Percentiles rank a stretch among this genome's conserved stretches.
Conservation (phyloP, 2,797 vertebrate genomes). For the Molossus molossus region DNA sequence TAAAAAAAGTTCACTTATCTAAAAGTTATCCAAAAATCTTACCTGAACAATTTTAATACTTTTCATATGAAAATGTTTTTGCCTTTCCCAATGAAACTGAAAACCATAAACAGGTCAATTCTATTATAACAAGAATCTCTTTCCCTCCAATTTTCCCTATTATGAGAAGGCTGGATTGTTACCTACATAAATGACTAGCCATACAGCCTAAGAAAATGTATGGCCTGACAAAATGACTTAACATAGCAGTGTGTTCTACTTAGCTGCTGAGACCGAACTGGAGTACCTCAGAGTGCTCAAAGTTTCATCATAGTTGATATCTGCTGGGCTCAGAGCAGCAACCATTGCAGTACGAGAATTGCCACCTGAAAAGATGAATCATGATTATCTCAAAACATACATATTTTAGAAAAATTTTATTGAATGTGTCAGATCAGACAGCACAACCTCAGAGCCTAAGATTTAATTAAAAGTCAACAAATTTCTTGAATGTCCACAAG, state of each 20-base stretch:
- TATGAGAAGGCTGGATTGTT: neutral
- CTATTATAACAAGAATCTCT: neutral
- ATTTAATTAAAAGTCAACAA: slow-evolving; percentile 35
- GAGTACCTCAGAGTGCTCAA: slow-evolving; percentile 97
- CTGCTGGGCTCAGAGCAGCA: slow-evolving; percentile 98
- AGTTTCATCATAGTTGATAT: slow-evolving; percentile 99
- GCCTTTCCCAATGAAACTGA: slow-evolving; percentile 14
- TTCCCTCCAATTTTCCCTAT: neutral
- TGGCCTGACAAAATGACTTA: neutral
- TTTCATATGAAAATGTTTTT: slow-evolving; percentile 55
- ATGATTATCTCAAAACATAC: slow-evolving; percentile 21
- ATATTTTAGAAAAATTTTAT: slow-evolving; percentile 30
- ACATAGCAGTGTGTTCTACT: neutral
- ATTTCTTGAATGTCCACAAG: neutral
- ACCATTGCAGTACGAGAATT: slow-evolving; percentile 99
- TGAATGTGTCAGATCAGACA: slow-evolving; percentile 27
- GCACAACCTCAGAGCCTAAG: slow-evolving; percentile 12
- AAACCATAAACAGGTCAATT: slow-evolving; percentile 22
- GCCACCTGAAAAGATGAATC: slow-evolving; percentile 91
- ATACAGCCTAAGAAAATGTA: neutral
- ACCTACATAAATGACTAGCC: neutral
- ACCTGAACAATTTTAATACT: slow-evolving; percentile 29
- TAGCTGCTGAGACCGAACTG: neutral
- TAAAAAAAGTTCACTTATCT: slow-evolving; percentile 22
- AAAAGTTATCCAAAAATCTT: slow-evolving; percentile 58